Evolutionary conservation across 1,140 invertebrate species (phyloP).

Genomic region (Halesus radiatus): DNA sequence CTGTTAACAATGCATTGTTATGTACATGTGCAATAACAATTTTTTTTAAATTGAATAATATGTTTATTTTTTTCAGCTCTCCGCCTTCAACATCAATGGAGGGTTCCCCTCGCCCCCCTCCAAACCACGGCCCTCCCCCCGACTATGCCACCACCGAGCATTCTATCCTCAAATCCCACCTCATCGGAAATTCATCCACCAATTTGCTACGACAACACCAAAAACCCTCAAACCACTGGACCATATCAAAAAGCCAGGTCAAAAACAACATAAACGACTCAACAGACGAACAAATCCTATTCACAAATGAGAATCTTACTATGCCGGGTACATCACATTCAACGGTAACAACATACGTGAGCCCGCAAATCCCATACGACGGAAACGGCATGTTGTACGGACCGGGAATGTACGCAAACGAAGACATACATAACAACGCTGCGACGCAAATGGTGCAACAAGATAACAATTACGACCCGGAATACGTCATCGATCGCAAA

Average conservation of each 20-base stretch:
- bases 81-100: conserved; percentile 36
- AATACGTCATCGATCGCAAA: conserved; percentile 49
- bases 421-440: conserved; percentile 5
- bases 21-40: too few relatives aligned
- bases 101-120: not conserved
- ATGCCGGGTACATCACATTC: conserved; percentile 46
- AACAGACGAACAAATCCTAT: conserved; percentile 67
- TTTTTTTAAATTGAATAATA: too few relatives aligned
- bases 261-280: conserved; percentile 65
- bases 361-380: conserved; percentile 32
- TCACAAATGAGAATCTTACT: conserved; percentile 66
- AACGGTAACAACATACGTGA: conserved; percentile 28
- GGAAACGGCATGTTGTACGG: conserved; percentile 48
- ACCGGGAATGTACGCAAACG: conserved; percentile 50
- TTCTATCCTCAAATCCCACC: conserved; percentile 68
- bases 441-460: not conserved
- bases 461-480: conserved; percentile 48
- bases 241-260: conserved; percentile 63
- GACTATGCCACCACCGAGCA: conserved; percentile 60
- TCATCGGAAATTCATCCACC: conserved; percentile 60
- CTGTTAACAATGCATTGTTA: not conserved
- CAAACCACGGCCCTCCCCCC: conserved; percentile 47
- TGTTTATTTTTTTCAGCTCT: conserved; percentile 43
- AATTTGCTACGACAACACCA: conserved; percentile 31
- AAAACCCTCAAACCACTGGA: conserved; percentile 68